Evolutionary conservation across 2,888 invertebrate species (phyloP), one percentile per base, ranked within the genome.

Genomic region (Fragum fragum): DNA sequence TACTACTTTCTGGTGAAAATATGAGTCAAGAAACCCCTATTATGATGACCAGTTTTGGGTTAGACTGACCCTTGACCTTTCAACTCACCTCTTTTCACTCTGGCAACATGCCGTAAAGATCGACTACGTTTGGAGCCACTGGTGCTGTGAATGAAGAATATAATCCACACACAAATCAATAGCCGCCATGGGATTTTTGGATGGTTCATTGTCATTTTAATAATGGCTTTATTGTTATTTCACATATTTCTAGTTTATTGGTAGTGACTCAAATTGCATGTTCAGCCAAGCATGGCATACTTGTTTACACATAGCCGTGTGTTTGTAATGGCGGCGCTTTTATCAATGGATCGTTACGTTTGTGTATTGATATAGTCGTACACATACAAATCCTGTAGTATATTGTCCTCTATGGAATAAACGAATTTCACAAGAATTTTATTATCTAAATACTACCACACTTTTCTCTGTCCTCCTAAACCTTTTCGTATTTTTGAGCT

Each of bases 301-400:
- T 71, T 74, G 72, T 76, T 63, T 76, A 81, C 75, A 66, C 73
- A 70, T 59, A 75, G 55, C 68, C 63, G 53, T 55, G 39, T 68
- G 79, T 61, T 74, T 69, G 66, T 79, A 83, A 79, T 79, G 79
- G 79, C 74, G 76, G 59, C n/a, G 36, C 28, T 36, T 75, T 83
- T 83, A 83, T 83, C 83, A 83, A 83, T 83, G 83, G 52, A 39
- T 28, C 29, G 70, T 53, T 28, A 23, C 42, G 26, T 23, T n/a
- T 26, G 28, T 52, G 21, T 52, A 36, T 36, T 36, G 32, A 36
- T 6, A 36, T 9, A 9, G 9, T 36, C 3, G 3, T 36, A 36
- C 32, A 36, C 32, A 3, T 3, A 3, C 9, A 36, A 36, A 36
- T 36, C 32, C 32, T 36, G 3, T 6, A 6, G 9, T 36, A 3